Conservation (phyloP, 2,113 vertebrate genomes). For the Macrotis lagotis region DNA sequence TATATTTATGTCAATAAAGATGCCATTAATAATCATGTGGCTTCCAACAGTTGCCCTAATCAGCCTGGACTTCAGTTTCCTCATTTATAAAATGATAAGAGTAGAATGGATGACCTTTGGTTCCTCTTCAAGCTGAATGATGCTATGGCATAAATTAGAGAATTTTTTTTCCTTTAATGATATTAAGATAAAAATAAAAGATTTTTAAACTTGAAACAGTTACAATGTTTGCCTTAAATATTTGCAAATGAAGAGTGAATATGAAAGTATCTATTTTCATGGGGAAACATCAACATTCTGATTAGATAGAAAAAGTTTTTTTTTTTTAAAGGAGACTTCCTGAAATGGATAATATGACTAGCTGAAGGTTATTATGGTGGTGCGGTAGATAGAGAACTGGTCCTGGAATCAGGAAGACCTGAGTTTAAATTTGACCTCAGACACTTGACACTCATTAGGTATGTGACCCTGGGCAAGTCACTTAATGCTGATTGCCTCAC, state of each 20-base stretch:
- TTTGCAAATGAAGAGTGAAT: background rate
- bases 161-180: background rate
- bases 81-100: background rate
- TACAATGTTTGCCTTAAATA: background rate
- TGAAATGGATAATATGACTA: background rate
- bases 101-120: background rate
- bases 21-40: background rate
- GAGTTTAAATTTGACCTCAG: background rate
- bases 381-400: background rate
- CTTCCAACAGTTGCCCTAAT: background rate
- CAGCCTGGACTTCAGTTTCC: background rate
- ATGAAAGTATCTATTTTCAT: background rate
- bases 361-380: background rate
- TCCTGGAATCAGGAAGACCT: background rate
- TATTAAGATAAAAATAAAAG: background rate
- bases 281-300: background rate
- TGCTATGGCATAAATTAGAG: background rate
- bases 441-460: background rate
- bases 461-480: background rate
- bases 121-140: background rate
- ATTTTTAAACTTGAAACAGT: background rate
- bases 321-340: background rate
- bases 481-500: background rate
- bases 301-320: background rate
- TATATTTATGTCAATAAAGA: conserved; percentile 17